A percentile compares a stretch with the other conserved stretches of the same genome.
Evolutionary conservation across 2,113 vertebrate genomes (phyloP).

Genomic region (Rissa tridactyla): DNA sequence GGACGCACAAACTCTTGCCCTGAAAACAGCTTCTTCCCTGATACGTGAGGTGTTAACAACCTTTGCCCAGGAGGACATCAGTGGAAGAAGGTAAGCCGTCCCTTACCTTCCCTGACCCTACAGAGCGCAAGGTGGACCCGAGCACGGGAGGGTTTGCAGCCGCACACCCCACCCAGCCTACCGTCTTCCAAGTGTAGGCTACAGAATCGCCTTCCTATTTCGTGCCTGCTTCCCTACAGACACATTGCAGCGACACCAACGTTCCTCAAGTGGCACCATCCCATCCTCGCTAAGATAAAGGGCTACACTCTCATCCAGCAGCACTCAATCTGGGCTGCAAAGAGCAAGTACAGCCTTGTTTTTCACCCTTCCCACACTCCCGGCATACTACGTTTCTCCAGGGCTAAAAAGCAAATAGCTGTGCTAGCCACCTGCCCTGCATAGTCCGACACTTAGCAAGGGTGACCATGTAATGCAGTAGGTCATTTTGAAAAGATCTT

Average conservation of each 20-base stretch:
- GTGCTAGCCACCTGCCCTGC: background rate
- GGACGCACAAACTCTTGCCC: background rate
- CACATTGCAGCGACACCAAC: background rate
- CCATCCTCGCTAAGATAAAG: background rate
- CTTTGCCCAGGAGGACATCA: background rate
- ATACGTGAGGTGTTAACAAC: background rate
- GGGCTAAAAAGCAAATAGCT: background rate
- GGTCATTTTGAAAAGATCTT: background rate
- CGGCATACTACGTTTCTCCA: background rate
- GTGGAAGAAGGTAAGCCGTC: background rate
- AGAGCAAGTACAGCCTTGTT: background rate
- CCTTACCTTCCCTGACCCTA: background rate
- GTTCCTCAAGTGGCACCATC: background rate
- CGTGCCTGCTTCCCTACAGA: background rate
- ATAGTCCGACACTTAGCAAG: background rate
- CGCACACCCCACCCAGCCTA: background rate
- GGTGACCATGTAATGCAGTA: background rate
- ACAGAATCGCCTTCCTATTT: background rate
- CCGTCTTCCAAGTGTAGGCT: background rate
- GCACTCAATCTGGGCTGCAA: background rate
- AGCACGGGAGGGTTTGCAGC: background rate
- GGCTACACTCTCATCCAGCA: background rate
- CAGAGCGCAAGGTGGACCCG: background rate
- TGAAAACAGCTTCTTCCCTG: background rate
- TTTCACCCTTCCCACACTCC: background rate